phyloP scores from a whole-genome alignment of 2,797 vertebrate species.

The Gymnopithys bicolor region DNA sequence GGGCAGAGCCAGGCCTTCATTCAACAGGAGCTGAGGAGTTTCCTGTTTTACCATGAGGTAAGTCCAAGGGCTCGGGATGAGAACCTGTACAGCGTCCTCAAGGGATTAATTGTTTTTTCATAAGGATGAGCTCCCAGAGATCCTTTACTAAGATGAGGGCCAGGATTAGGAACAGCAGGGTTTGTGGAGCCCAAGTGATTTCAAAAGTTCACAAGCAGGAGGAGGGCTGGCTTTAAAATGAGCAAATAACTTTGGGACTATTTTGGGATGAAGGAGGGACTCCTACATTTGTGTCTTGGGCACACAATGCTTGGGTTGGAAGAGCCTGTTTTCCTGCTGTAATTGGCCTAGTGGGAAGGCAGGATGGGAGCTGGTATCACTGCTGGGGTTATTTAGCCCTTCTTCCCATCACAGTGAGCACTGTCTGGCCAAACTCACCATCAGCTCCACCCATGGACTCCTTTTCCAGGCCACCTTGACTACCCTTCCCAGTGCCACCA shows the following conservation, averaged over 20 bases:
- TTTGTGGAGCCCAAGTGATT: background rate
- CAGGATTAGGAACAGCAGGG: background rate
- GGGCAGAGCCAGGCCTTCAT: background rate
- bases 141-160: background rate
- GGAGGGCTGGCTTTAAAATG: background rate
- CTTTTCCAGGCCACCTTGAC: background rate
- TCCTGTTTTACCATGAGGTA: background rate
- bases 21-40: background rate
- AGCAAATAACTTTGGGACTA: background rate
- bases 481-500: background rate
- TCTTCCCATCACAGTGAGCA: background rate
- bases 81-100: background rate
- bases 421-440: background rate
- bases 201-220: background rate
- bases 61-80: background rate
- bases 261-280: background rate
- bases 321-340: slow-evolving; percentile 34
- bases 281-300: background rate
- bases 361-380: background rate
- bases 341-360: background rate
- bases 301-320: background rate
- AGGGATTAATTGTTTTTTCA: background rate
- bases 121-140: background rate
- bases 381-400: background rate
- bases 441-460: background rate